phyloP scores from a whole-genome alignment of 2,888 invertebrate genomes.

The Nomada fabriciana region DNA sequence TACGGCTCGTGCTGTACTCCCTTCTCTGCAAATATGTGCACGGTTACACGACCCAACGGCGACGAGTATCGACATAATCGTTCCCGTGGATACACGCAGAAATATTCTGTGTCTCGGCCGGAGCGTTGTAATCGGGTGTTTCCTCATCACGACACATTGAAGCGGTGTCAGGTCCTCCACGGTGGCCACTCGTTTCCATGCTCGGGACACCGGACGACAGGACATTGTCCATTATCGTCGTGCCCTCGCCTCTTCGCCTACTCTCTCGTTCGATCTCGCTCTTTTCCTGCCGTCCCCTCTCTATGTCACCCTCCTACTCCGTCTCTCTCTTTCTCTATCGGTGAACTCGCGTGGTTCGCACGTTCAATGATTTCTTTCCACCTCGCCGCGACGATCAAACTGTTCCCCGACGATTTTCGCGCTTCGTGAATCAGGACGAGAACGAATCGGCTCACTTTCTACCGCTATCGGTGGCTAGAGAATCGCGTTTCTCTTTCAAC shows the following conservation, averaged over 20 bases:
- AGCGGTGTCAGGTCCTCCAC: slow-evolving; percentile 79
- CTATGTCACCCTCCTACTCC: background rate
- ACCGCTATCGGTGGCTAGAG: slow-evolving; percentile 23
- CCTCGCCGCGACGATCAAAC: background rate
- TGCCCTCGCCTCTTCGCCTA: slow-evolving; percentile 20
- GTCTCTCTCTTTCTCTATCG: background rate
- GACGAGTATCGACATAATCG: slow-evolving; percentile 60
- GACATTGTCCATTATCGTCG: slow-evolving; percentile 82
- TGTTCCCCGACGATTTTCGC: slow-evolving; percentile 40
- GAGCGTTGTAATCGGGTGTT: slow-evolving; percentile 82
- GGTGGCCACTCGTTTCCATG: slow-evolving; percentile 64
- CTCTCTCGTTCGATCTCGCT: slow-evolving; percentile 8
- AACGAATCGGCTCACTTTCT: slow-evolving; percentile 49
- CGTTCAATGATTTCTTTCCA: slow-evolving; percentile 15
- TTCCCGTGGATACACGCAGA: slow-evolving; percentile 62
- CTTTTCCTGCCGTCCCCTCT: slow-evolving; percentile 15
- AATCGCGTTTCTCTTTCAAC: slow-evolving; percentile 48
- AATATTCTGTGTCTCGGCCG: slow-evolving; percentile 62
- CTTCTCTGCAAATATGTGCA: slow-evolving; percentile 48
- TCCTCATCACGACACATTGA: slow-evolving; percentile 81
- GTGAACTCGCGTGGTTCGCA: background rate
- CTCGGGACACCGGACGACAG: slow-evolving; percentile 78
- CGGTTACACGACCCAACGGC: slow-evolving; percentile 48
- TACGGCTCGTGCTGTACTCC: slow-evolving; percentile 23
- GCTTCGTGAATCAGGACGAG: slow-evolving; percentile 49